These are phyloP conservation scores for Glossophaga mutica DNA, from an alignment of 2,797 vertebrate genomes.

Conservation along the genomic window DNA sequence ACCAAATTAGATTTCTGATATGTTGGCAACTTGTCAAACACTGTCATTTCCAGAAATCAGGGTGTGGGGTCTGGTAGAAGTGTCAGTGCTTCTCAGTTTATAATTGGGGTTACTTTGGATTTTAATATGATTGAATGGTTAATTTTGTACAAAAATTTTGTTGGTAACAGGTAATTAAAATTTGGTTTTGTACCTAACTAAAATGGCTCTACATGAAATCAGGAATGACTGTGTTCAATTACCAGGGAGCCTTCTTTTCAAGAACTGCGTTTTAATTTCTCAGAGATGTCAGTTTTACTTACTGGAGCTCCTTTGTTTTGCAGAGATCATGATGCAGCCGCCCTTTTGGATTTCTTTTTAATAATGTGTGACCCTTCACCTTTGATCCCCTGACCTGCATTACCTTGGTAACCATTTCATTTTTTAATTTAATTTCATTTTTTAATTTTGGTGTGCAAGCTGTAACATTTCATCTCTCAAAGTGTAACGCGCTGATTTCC, in stretches of 20 bases:
- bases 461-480: conserved; percentile 87
- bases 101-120: not conserved
- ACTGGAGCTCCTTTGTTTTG: conserved; percentile 98
- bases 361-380: conserved; percentile 98
- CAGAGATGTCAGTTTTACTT: conserved; percentile 84
- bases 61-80: conserved; percentile 29
- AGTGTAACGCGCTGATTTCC: conserved; percentile 81
- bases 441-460: conserved; percentile 86
- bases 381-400: conserved; percentile 99
- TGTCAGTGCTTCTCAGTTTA: not conserved
- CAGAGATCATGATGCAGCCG: conserved; percentile 96
- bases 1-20: conserved; percentile 68
- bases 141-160: not conserved
- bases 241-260: conserved; percentile 57
- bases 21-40: conserved; percentile 54
- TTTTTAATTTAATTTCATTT: conserved; percentile 93
- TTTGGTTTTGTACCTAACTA: not conserved
- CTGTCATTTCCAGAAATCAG: conserved; percentile 57
- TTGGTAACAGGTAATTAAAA: conserved; percentile 53
- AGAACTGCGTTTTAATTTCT: conserved; percentile 73
- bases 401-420: conserved; percentile 99
- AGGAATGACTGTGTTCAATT: conserved; percentile 44
- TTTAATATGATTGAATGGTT: conserved; percentile 32
- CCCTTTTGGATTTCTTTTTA: conserved; percentile 99
- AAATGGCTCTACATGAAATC: conserved; percentile 24